These are phyloP conservation scores for Tauraco erythrolophus DNA, from an alignment of 2,113 vertebrate species.

Conservation along the genomic window DNA sequence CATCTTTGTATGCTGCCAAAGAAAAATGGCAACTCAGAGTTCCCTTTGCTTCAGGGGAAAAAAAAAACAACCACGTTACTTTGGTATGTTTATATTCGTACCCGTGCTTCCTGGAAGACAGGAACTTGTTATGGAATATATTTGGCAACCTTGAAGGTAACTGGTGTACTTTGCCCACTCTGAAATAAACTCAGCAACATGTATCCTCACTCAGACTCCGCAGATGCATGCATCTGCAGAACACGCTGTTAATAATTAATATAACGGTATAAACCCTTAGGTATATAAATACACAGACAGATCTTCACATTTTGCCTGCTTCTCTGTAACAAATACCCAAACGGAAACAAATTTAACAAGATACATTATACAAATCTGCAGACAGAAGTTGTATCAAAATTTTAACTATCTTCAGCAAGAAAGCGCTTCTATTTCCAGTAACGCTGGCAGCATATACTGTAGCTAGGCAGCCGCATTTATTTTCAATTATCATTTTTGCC, in stretches of 20 bases:
- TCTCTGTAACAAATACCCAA: constrained; percentile 44
- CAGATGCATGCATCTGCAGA: constrained; percentile 3
- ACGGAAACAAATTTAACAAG: constrained; percentile 64
- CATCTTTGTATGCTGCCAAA: background rate
- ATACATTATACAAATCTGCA: constrained; percentile 47
- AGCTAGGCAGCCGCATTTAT: constrained; percentile 68
- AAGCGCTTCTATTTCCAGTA: constrained; percentile 61
- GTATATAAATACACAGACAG: constrained; percentile 45
- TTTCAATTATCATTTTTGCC: constrained; percentile 70
- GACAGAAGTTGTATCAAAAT: constrained; percentile 59
- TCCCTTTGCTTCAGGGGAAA: background rate
- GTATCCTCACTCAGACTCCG: background rate
- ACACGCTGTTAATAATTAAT: constrained; percentile 31
- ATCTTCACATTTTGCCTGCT: constrained; percentile 23
- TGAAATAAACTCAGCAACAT: background rate
- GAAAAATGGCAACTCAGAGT: background rate
- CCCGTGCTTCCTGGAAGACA: background rate
- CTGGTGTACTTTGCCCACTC: background rate
- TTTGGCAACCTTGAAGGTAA: constrained; percentile 5
- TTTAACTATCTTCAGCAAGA: constrained; percentile 60
- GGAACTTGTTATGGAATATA: background rate
- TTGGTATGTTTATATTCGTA: background rate
- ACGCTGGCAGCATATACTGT: constrained; percentile 45
- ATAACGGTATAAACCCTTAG: background rate
- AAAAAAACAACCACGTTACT: background rate